Percentiles rank a stretch among this genome's conserved stretches.
Conservation (phyloP, 2,888 invertebrate genomes). For the Agrochola litura region DNA sequence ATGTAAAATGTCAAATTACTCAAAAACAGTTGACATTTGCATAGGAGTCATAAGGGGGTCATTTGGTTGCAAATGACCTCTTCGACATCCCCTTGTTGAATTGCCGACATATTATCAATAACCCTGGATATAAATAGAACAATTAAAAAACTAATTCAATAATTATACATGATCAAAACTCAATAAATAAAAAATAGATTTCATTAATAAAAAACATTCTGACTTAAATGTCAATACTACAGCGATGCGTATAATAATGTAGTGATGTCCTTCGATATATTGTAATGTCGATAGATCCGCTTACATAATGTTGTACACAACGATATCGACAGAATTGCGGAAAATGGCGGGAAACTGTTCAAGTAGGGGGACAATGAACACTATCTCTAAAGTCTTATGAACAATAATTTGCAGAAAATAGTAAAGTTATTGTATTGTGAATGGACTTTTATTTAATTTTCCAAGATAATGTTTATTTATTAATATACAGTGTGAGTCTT, state of each 20-base stretch:
- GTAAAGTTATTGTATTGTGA: not conserved
- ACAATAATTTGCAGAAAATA: not conserved
- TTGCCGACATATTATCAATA: too few species aligned
- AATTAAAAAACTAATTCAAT: not conserved
- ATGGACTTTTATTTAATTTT: not conserved
- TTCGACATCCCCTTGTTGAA: too few species aligned
- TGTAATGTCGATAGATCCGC: slow-evolving; percentile 35
- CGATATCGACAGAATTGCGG: slow-evolving; percentile 19
- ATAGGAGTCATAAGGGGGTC: too few species aligned
- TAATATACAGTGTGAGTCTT: too few species aligned
- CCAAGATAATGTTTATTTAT: too few species aligned
- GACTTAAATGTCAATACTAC: not conserved
- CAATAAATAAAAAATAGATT: not conserved
- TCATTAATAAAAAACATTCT: not conserved
- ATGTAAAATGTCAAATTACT: too few species aligned
- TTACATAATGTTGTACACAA: slow-evolving; percentile 26
- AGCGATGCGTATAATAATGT: slow-evolving; percentile 3
- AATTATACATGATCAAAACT: not conserved
- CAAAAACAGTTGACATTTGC: too few species aligned
- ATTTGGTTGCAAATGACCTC: too few species aligned
- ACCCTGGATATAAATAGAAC: not conserved
- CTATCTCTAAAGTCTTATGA: not conserved
- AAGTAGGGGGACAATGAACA: slow-evolving; percentile 12
- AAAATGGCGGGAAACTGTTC: slow-evolving; percentile 26
- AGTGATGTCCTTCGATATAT: slow-evolving; percentile 35